Conservation (phyloP, 2,888 invertebrate genomes). For the Cerceris rybyensis region DNA sequence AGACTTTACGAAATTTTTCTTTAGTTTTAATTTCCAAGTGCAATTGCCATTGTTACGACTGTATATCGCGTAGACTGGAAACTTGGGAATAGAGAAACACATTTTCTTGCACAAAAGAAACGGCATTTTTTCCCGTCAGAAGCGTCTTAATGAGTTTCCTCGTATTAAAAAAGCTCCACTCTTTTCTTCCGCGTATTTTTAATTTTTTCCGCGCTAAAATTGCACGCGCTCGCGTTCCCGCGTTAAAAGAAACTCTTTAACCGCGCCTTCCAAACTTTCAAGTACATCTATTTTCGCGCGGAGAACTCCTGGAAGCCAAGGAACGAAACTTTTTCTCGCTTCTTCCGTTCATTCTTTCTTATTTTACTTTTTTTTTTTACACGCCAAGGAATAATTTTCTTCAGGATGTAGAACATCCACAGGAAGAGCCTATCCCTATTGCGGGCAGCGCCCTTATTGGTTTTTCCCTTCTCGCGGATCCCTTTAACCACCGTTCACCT, state of each 20-base stretch:
- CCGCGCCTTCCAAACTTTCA: not conserved
- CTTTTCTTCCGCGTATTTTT: conserved; percentile 12
- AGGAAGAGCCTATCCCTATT: conserved; percentile 25
- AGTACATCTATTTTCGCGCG: conserved; percentile 6
- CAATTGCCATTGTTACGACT: not conserved
- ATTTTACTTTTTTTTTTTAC: conserved; percentile 8
- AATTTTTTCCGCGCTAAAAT: conserved; percentile 12
- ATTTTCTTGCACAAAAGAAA: conserved; percentile 5
- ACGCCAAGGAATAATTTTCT: conserved; percentile 45
- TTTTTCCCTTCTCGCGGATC: conserved; percentile 33
- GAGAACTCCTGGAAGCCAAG: not conserved
- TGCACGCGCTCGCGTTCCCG: not conserved
- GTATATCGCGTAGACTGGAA: not conserved
- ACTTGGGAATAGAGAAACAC: not conserved
- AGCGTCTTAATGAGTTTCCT: conserved; percentile 14
- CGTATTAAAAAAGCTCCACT: conserved; percentile 18
- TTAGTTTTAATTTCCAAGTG: conserved; percentile 20
- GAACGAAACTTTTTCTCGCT: conserved; percentile 14
- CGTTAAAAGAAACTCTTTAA: not conserved
- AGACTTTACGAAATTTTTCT: conserved; percentile 7
- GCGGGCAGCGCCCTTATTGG: conserved; percentile 44
- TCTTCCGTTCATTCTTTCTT: no score
- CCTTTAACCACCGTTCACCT: conserved; percentile 45
- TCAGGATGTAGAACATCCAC: conserved; percentile 23
- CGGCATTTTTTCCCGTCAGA: conserved; percentile 7